A percentile compares a stretch with the other conserved stretches of the same genome.
These are phyloP conservation scores for Albula goreensis DNA, from an alignment of 2,113 vertebrate genomes.

Conservation along the genomic window DNA sequence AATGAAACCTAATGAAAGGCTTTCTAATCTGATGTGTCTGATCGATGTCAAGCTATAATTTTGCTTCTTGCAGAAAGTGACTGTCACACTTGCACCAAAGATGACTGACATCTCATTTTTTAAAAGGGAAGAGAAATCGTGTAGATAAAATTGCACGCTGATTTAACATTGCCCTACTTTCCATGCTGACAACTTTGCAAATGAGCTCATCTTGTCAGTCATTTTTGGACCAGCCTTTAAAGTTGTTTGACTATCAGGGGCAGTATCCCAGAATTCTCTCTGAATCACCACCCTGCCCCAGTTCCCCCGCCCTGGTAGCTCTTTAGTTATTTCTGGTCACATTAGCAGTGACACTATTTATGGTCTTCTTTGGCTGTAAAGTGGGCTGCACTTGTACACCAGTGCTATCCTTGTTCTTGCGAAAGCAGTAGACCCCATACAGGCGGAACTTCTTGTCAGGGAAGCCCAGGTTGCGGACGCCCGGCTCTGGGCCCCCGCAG, in stretches of 20 bases:
- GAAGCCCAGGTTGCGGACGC: constrained; percentile 87
- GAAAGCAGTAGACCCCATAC: constrained; percentile 89
- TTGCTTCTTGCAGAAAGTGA: constrained; percentile 37
- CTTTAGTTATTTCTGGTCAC: constrained; percentile 34
- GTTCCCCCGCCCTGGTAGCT: neutral
- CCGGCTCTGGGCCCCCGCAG: constrained; percentile 84
- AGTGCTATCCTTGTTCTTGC: constrained; percentile 47
- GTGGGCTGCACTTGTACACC: neutral
- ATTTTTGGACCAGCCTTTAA: constrained; percentile 52
- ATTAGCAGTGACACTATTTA: constrained; percentile 1
- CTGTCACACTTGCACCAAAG: constrained; percentile 35
- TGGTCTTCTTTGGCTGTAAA: constrained; percentile 20
- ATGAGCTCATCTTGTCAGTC: constrained; percentile 46
- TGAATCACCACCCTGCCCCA: neutral
- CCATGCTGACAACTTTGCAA: constrained; percentile 40
- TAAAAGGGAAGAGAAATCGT: constrained; percentile 43
- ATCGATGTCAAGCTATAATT: constrained; percentile 44
- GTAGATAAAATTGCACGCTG: constrained; percentile 49
- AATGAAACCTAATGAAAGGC: constrained; percentile 34
- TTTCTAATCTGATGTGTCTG: constrained; percentile 40
- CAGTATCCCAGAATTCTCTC: constrained; percentile 6
- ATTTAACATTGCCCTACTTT: constrained; percentile 42
- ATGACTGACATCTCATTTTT: constrained; percentile 47
- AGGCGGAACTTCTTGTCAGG: constrained; percentile 86
- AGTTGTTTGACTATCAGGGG: constrained; percentile 44